phyloP scores from a whole-genome alignment of 2,113 vertebrate genomes.

The Menidia beryllina region DNA sequence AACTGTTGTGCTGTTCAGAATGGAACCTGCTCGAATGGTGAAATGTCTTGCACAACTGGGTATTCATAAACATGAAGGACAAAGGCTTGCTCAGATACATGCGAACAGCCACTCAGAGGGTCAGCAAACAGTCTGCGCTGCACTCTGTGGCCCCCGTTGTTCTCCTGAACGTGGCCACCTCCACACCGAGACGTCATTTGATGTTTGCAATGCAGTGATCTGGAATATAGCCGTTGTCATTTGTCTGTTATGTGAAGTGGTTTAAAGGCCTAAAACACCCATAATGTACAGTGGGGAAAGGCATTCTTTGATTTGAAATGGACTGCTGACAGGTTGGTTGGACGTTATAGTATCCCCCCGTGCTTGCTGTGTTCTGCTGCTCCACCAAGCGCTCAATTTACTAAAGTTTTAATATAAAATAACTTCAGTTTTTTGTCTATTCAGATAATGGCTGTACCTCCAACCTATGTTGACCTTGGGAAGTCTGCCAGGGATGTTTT shows the following conservation, averaged over 20 bases:
- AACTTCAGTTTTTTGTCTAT: neutral
- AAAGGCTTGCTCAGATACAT: conserved; percentile 23
- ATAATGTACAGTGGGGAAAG: neutral
- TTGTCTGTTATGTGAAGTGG: neutral
- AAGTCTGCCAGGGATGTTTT: conserved; percentile 96
- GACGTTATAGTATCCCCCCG: too few relatives aligned
- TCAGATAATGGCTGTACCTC: conserved; percentile 95
- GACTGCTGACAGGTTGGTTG: neutral
- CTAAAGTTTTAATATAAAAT: neutral
- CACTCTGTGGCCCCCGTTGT: conserved; percentile 11
- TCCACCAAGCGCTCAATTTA: neutral
- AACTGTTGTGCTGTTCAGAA: conserved; percentile 28
- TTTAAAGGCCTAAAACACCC: neutral
- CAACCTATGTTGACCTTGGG: conserved; percentile 92
- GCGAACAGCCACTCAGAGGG: neutral
- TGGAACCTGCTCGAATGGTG: conserved; percentile 5
- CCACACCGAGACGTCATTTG: neutral
- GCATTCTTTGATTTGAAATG: neutral
- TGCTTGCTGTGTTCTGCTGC: neutral
- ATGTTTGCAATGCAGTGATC: neutral
- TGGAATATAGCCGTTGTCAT: neutral
- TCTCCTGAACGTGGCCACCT: neutral
- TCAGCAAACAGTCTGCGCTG: conserved; percentile 27
- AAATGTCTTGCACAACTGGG: conserved; percentile 57
- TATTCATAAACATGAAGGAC: conserved; percentile 18